These are phyloP conservation scores for Aromia moschata DNA, from an alignment of 2,888 invertebrate species.

Conservation along the genomic window DNA sequence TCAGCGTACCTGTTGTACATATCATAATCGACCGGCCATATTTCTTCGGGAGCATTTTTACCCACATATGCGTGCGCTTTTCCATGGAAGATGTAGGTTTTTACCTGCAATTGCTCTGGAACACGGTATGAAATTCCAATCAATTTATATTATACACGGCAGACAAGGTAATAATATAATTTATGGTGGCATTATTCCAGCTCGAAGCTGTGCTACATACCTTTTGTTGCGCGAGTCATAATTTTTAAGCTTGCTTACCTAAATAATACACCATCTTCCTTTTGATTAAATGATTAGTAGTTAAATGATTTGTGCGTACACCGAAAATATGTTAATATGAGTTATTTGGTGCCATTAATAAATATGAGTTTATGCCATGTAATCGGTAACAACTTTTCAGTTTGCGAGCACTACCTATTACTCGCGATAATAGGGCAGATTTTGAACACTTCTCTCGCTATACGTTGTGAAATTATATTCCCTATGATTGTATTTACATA, in stretches of 20 bases:
- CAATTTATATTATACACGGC: slow-evolving; percentile 64
- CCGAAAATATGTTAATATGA: slow-evolving; percentile 46
- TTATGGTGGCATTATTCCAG: slow-evolving; percentile 61
- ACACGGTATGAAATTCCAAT: slow-evolving; percentile 64
- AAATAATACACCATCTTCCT: slow-evolving; percentile 43
- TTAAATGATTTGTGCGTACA: slow-evolving; percentile 49
- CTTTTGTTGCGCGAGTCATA: slow-evolving; percentile 54
- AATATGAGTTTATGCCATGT: slow-evolving; percentile 37
- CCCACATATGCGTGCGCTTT: slow-evolving; percentile 56
- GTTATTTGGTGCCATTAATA: slow-evolving; percentile 48
- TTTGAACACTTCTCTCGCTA: no score
- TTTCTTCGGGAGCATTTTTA: slow-evolving; percentile 55
- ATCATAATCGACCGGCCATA: slow-evolving; percentile 58
- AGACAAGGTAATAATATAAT: slow-evolving; percentile 64
- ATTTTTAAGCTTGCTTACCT: slow-evolving; percentile 50
- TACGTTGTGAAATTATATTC: no score
- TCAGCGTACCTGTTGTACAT: slow-evolving; percentile 52
- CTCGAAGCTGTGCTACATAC: slow-evolving; percentile 51
- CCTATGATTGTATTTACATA: no score
- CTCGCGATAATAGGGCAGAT: background rate
- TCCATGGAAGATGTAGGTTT: slow-evolving; percentile 56
- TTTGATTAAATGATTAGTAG: slow-evolving; percentile 47
- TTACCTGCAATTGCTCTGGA: slow-evolving; percentile 60
- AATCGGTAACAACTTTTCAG: slow-evolving; percentile 18
- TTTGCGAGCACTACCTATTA: background rate